Percentiles rank a stretch among this genome's conserved stretches.
phyloP scores from a whole-genome alignment of 2,113 vertebrate genomes.

The Hippocampus mohnikei region DNA sequence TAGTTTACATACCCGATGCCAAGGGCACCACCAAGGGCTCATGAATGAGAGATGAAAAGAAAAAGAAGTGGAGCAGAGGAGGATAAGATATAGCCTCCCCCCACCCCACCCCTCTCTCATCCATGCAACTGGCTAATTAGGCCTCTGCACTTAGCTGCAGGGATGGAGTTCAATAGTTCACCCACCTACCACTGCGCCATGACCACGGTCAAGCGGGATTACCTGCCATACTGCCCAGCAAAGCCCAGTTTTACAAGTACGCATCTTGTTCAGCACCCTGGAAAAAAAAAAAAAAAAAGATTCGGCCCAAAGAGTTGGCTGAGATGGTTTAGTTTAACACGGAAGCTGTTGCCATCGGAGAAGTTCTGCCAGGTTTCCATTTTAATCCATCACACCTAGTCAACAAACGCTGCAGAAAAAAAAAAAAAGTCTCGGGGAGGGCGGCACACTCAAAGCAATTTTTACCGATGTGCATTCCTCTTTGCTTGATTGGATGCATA shows the following conservation, averaged over 20 bases:
- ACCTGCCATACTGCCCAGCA: constrained; percentile 53
- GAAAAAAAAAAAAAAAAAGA: constrained; percentile 29
- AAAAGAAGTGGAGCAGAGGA: constrained; percentile 48
- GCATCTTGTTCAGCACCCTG: constrained; percentile 51
- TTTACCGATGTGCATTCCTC: no score
- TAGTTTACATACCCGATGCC: constrained; percentile 67
- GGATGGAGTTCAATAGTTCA: constrained; percentile 67
- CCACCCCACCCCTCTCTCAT: constrained; percentile 37
- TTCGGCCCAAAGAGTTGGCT: constrained; percentile 35
- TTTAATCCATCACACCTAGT: neutral
- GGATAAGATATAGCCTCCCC: constrained; percentile 25
- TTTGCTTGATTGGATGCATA: no score
- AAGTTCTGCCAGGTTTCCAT: constrained; percentile 3
- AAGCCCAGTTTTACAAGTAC: constrained; percentile 51
- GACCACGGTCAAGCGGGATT: constrained; percentile 62
- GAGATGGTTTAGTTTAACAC: constrained; percentile 33
- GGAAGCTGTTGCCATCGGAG: constrained; percentile 17
- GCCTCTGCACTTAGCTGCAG: constrained; percentile 55
- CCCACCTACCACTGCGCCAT: constrained; percentile 61
- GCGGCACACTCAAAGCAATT: no score
- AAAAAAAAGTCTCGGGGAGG: no score
- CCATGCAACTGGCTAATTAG: constrained; percentile 61
- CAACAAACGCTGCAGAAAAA: neutral
- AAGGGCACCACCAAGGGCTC: constrained; percentile 70
- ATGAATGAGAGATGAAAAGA: constrained; percentile 71